Percentiles rank a stretch among this genome's conserved stretches.
These are phyloP conservation scores for Elephantulus edwardii DNA, from an alignment of 2,113 vertebrate genomes.

Conservation along the genomic window DNA sequence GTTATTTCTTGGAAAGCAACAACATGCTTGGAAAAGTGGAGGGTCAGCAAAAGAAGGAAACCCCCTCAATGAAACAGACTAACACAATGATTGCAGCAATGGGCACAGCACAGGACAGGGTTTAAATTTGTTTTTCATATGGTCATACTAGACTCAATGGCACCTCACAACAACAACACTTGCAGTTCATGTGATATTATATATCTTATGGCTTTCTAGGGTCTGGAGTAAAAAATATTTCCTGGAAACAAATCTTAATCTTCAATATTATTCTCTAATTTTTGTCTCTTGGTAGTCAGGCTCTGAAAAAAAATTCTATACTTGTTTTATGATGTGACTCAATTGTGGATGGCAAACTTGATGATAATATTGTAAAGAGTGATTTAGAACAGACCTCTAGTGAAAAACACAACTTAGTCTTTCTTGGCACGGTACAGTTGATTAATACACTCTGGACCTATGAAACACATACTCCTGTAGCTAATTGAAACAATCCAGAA, in stretches of 20 bases:
- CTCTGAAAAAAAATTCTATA: background rate
- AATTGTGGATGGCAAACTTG: slow-evolving; percentile 55
- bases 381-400: slow-evolving; percentile 68
- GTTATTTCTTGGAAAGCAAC: no score
- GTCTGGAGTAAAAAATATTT: slow-evolving; percentile 12
- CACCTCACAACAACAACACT: no score
- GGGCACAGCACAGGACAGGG: no score
- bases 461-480: slow-evolving; percentile 39
- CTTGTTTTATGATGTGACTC: slow-evolving; percentile 29
- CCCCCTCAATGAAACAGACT: no score
- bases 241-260: slow-evolving; percentile 37
- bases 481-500: slow-evolving; percentile 70
- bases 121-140: no score
- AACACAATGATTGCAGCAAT: no score
- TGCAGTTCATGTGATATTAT: background rate
- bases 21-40: no score
- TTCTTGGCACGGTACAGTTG: slow-evolving; percentile 39
- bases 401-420: slow-evolving; percentile 53
- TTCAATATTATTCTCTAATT: slow-evolving; percentile 15
- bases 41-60: no score
- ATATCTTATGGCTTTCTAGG: background rate
- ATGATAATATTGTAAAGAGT: slow-evolving; percentile 62
- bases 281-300: slow-evolving; percentile 19
- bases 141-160: no score
- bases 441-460: slow-evolving; percentile 55